A percentile compares a stretch with the other conserved stretches of the same genome.
Conservation (phyloP, 2,113 vertebrate genomes). For the Puntigrus tetrazona region DNA sequence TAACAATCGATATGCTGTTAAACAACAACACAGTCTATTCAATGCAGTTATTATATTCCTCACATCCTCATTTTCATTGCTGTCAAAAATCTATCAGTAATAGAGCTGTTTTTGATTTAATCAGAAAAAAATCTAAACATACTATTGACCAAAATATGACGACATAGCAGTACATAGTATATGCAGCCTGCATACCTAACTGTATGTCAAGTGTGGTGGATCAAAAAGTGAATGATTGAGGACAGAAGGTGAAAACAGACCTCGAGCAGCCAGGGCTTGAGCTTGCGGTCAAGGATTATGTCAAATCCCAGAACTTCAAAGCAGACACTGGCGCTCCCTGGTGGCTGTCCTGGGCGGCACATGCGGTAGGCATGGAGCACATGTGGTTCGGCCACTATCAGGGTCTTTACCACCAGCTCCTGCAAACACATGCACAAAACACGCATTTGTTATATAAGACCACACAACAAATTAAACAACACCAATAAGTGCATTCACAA, state of each 20-base stretch:
- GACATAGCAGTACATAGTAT: too few relatives aligned
- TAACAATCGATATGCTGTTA: too few relatives aligned
- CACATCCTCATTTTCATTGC: too few relatives aligned
- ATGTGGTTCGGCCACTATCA: constrained; percentile 95
- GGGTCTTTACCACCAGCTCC: constrained; percentile 96
- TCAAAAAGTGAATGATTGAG: background rate
- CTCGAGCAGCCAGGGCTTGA: constrained; percentile 98
- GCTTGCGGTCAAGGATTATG: constrained; percentile 95
- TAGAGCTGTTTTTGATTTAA: too few relatives aligned
- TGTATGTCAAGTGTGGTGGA: background rate
- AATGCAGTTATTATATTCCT: too few relatives aligned
- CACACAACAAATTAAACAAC: background rate
- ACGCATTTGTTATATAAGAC: background rate
- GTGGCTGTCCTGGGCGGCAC: constrained; percentile 95
- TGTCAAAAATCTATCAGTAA: too few relatives aligned
- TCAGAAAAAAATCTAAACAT: too few relatives aligned
- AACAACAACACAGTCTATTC: too few relatives aligned
- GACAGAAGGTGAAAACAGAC: constrained; percentile 64
- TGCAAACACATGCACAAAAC: constrained; percentile 60
- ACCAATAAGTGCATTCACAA: background rate
- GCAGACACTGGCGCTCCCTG: constrained; percentile 96
- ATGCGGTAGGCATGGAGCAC: constrained; percentile 97
- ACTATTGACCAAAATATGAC: too few relatives aligned
- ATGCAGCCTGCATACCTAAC: background rate
- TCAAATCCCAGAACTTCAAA: constrained; percentile 97